A percentile compares a stretch with the other conserved stretches of the same genome.
phyloP scores from a whole-genome alignment of 2,113 vertebrate species.

The Jaculus jaculus region DNA sequence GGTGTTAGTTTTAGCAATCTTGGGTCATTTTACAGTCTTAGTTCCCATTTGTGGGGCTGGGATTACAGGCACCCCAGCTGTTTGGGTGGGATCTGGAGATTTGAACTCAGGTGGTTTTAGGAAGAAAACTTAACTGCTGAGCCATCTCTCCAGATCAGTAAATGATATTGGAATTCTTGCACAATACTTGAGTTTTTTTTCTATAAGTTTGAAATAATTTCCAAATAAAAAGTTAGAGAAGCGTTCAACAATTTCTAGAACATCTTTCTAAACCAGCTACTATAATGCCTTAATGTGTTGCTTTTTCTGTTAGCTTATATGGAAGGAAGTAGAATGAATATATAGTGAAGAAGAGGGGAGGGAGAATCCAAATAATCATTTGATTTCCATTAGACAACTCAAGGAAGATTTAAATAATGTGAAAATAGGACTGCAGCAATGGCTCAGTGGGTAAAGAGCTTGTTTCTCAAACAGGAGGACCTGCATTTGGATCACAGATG shows the following conservation, averaged over 20 bases:
- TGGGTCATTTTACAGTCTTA: no score
- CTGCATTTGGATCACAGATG: no score
- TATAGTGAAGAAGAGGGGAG: not conserved
- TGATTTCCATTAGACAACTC: slow-evolving; percentile 21
- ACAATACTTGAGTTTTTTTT: slow-evolving; percentile 7
- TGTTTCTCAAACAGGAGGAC: no score
- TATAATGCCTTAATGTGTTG: not conserved
- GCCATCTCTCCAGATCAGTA: no score
- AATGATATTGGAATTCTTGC: not conserved
- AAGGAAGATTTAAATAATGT: not conserved
- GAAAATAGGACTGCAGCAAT: not conserved
- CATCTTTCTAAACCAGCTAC: not conserved
- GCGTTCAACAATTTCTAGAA: not conserved
- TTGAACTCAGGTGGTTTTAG: no score
- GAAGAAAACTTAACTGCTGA: no score
- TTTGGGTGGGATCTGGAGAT: no score
- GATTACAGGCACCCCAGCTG: no score
- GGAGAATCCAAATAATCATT: slow-evolving; percentile 23
- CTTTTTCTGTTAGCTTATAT: not conserved
- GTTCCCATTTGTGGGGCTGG: no score
- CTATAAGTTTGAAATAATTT: not conserved
- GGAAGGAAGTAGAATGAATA: not conserved
- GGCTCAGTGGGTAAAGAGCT: no score
- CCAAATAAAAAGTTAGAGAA: slow-evolving; percentile 46
- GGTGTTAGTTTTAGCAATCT: no score